Evolutionary conservation across 2,113 vertebrate species (phyloP), one percentile per base, ranked within the genome.

Genomic region (Tyrannus savana): DNA sequence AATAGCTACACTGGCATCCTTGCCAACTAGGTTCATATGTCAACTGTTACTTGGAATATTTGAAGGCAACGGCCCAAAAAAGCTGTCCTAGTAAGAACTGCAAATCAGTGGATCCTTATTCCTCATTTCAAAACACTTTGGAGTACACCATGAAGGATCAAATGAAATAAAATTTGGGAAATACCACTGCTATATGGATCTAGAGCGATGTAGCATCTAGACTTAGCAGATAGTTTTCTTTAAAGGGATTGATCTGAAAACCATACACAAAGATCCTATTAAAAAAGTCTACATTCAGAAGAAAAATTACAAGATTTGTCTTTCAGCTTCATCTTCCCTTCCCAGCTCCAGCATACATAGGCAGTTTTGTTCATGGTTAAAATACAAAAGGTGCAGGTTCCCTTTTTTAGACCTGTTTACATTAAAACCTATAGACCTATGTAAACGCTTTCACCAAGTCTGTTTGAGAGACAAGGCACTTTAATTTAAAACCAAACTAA

Each of bases 1-100:
- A 95, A 94, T 55, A 96, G 79, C 79, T 94, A 37, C 18, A 33
- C 23, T 42, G 84, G 88, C 72, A 86, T 83, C 95, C 95, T 94
- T 95, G 91, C 95, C 92, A 93, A 73, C 7, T 25, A 82, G 72
- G 92, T 92, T 98, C 96, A 78, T 73, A 68, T 87, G 84, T 95
- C 97, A 96, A 91, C 87, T 35, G 79, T 87, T 56, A 71, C 87
- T 84, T 2, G 0, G 84, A 76, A 93, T 94, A 81, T 31, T 84
- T 93, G 83, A 58, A 90, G 72, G 60, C 53, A 93, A 81, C 68
- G 97, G 90, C 81, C 93, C 89, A 15, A 64, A 91, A 52, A 82
- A 85, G 50, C 62, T 64, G 42, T 80, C 77, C 79, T 82, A 96
- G 81, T 75, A 89, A 96, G 67, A 84, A 73, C 84, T 90, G 85